Percentiles rank a stretch among this genome's conserved stretches.
Conservation (phyloP, 2,888 invertebrate genomes). For the Strigamia crassipes region DNA sequence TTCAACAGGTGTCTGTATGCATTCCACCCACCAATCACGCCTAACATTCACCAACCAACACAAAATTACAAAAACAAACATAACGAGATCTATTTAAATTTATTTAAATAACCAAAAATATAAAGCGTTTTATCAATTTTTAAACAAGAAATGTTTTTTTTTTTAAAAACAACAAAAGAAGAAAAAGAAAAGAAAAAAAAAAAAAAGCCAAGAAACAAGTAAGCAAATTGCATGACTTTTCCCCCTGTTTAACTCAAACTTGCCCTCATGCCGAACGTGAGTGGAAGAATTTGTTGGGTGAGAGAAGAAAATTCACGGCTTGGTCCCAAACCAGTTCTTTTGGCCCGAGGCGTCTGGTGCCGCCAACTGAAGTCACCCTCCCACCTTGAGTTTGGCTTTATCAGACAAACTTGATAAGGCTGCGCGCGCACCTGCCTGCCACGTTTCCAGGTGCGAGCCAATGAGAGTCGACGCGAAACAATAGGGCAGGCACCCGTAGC, state of each 20-base stretch:
- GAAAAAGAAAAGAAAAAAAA: too few species aligned
- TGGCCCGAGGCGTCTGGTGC: neutral
- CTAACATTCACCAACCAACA: neutral
- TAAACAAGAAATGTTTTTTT: too few species aligned
- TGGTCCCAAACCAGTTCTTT: slow-evolving; percentile 12
- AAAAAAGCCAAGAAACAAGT: neutral
- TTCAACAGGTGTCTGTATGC: neutral
- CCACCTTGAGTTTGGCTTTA: neutral
- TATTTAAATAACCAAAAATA: too few species aligned
- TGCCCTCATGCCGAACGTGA: neutral
- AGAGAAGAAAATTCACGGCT: slow-evolving; percentile 36
- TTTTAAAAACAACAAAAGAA: neutral
- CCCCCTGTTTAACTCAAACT: neutral
- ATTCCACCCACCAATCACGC: neutral
- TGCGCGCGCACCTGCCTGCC: slow-evolving; percentile 47
- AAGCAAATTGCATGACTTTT: neutral
- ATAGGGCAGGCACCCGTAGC: slow-evolving; percentile 46
- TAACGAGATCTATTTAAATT: neutral
- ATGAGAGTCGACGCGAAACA: slow-evolving; percentile 45
- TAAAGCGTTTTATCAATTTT: too few species aligned
- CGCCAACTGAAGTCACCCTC: slow-evolving; percentile 1
- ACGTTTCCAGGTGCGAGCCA: slow-evolving; percentile 49
- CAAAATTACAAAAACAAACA: neutral
- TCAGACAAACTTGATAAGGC: neutral
- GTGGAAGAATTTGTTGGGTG: neutral